Evolutionary conservation across 2,113 vertebrate genomes (phyloP).

Genomic region (Rhinolophus ferrumequinum): DNA sequence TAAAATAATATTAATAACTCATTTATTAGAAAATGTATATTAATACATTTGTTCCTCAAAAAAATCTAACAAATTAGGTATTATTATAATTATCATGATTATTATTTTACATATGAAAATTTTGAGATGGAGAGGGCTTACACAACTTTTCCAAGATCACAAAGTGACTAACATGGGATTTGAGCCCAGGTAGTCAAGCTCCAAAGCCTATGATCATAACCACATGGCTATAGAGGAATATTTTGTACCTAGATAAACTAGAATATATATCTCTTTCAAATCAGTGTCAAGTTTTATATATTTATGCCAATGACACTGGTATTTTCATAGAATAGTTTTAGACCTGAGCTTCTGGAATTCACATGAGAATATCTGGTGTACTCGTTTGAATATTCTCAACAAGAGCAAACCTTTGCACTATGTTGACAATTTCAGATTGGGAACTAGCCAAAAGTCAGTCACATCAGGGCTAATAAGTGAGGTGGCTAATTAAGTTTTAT

Average conservation of each 20-base stretch:
- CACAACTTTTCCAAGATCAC: neutral
- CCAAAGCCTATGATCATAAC: neutral
- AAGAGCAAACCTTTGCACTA: neutral
- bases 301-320: neutral
- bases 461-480: neutral
- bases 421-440: neutral
- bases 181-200: neutral
- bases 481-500: neutral
- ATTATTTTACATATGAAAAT: neutral
- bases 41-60: neutral
- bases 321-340: slow-evolving; percentile 23
- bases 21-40: neutral
- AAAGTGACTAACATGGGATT: neutral
- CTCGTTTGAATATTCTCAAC: slow-evolving; percentile 11
- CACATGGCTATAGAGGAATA: neutral
- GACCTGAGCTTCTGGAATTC: neutral
- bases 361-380: neutral
- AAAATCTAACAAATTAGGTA: neutral
- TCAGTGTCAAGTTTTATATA: neutral
- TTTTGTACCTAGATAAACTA: neutral
- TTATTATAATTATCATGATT: neutral
- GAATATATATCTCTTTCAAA: neutral
- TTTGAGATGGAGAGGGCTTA: neutral
- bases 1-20: neutral
- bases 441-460: neutral